These are phyloP conservation scores for Cheilosia impressa DNA, from an alignment of 2,888 invertebrate species.

Conservation along the genomic window DNA sequence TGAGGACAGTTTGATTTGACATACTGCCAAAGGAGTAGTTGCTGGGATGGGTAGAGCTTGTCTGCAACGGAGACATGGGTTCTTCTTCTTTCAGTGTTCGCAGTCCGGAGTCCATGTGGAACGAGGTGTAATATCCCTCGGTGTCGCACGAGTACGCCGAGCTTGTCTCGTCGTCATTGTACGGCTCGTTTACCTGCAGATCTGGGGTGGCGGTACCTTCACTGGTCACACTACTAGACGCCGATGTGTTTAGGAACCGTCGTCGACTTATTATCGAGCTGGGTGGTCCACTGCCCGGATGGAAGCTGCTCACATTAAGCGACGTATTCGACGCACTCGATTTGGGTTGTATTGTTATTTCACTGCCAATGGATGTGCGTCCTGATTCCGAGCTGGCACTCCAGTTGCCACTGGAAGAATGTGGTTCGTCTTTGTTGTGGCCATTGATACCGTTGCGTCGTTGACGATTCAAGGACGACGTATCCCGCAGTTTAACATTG, in stretches of 20 bases:
- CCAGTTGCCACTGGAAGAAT: slow-evolving; percentile 97
- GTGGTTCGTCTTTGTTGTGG: slow-evolving; percentile 89
- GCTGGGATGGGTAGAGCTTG: slow-evolving; percentile 86
- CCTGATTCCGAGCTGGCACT: slow-evolving; percentile 96
- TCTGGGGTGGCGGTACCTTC: slow-evolving; percentile 94
- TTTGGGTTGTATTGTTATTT: slow-evolving; percentile 89
- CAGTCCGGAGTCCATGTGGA: slow-evolving; percentile 97
- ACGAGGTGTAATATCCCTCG: slow-evolving; percentile 98
- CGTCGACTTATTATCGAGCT: slow-evolving; percentile 89
- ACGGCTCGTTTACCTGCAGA: slow-evolving; percentile 88
- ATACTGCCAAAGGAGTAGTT: slow-evolving; percentile 89
- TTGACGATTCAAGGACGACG: slow-evolving; percentile 89
- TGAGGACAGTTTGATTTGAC: slow-evolving; percentile 88
- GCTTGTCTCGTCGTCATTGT: slow-evolving; percentile 93
- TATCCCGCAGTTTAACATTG: slow-evolving; percentile 90
- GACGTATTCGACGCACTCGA: slow-evolving; percentile 90
- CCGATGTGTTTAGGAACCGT: slow-evolving; percentile 89
- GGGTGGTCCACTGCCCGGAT: slow-evolving; percentile 85
- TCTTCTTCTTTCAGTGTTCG: slow-evolving; percentile 92
- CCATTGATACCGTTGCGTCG: slow-evolving; percentile 86
- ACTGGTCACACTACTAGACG: slow-evolving; percentile 92
- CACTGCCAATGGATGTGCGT: slow-evolving; percentile 92
- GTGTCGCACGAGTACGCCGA: slow-evolving; percentile 98
- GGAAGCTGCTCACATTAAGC: slow-evolving; percentile 85
- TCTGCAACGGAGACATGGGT: slow-evolving; percentile 89